Percentiles rank a stretch among this genome's conserved stretches.
phyloP scores from a whole-genome alignment of 2,797 vertebrate genomes.

The Crocodylus rhombifer region DNA sequence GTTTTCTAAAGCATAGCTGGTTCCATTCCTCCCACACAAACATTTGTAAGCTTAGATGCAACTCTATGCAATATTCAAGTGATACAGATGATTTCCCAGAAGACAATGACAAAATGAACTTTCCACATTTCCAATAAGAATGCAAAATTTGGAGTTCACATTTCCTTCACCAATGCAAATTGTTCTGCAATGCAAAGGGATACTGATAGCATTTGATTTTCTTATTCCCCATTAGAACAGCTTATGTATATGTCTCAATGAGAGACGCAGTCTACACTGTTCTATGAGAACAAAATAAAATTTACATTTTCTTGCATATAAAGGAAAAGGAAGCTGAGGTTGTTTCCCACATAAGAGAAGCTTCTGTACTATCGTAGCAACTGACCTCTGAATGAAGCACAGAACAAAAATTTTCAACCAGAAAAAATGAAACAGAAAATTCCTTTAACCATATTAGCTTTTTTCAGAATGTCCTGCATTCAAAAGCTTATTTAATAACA shows the following conservation, averaged over 20 bases:
- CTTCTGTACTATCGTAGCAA: conserved; percentile 14
- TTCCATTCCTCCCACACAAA: conserved; percentile 59
- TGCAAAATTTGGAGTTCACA: conserved; percentile 49
- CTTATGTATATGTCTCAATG: not conserved
- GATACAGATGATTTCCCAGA: conserved; percentile 69
- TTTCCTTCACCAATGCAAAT: conserved; percentile 54
- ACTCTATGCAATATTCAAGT: conserved; percentile 63
- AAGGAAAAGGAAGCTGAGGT: not conserved
- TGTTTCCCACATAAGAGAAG: not conserved
- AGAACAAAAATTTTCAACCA: conserved; percentile 1
- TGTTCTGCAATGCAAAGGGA: not conserved
- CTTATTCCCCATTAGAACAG: not conserved
- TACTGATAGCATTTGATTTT: not conserved
- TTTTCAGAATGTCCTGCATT: not conserved
- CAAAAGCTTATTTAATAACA: no score
- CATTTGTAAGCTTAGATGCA: conserved; percentile 32
- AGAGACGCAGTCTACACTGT: not conserved
- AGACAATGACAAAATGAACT: conserved; percentile 18
- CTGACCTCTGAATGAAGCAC: conserved; percentile 24
- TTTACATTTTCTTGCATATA: not conserved
- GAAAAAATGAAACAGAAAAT: conserved; percentile 34
- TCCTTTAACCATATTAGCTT: conserved; percentile 18
- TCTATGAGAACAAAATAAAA: not conserved
- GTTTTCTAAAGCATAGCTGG: conserved; percentile 56
- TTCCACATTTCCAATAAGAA: conserved; percentile 55